Evolutionary conservation across 2,888 invertebrate species (phyloP).

Genomic region (Conops quadrifasciatus): DNA sequence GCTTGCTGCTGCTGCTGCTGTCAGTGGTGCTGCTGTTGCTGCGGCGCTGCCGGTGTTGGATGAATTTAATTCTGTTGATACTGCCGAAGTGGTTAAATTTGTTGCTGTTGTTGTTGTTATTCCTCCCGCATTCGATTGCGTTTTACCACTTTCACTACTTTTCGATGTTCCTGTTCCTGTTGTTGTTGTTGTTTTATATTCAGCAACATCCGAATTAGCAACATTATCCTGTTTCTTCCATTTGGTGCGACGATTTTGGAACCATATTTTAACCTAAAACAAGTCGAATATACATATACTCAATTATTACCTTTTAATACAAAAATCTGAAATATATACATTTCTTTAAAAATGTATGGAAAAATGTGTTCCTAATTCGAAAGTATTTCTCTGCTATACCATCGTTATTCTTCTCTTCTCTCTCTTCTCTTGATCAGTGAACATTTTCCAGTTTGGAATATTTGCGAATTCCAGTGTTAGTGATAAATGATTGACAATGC

Average conservation of each 20-base stretch:
- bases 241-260: slow-evolving; percentile 65
- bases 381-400: no score
- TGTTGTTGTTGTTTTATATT: slow-evolving; percentile 52
- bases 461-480: no score
- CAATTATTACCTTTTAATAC: no score
- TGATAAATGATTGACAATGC: no score
- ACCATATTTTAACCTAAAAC: slow-evolving; percentile 64
- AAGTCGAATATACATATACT: slow-evolving; percentile 19
- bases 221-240: slow-evolving; percentile 94
- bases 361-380: no score
- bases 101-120: background rate
- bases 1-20: slow-evolving; percentile 38
- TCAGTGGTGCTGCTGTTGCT: slow-evolving; percentile 34
- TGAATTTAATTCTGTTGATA: slow-evolving; percentile 32
- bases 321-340: no score
- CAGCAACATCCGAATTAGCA: slow-evolving; percentile 86
- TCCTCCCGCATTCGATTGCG: slow-evolving; percentile 13
- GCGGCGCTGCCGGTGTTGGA: slow-evolving; percentile 31
- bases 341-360: no score
- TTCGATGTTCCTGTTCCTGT: slow-evolving; percentile 34
- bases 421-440: no score
- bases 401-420: no score
- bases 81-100: background rate
- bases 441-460: no score
- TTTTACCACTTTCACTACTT: slow-evolving; percentile 40